These are phyloP conservation scores for Chionomys nivalis DNA, from an alignment of 2,113 vertebrate species.

Conservation along the genomic window DNA sequence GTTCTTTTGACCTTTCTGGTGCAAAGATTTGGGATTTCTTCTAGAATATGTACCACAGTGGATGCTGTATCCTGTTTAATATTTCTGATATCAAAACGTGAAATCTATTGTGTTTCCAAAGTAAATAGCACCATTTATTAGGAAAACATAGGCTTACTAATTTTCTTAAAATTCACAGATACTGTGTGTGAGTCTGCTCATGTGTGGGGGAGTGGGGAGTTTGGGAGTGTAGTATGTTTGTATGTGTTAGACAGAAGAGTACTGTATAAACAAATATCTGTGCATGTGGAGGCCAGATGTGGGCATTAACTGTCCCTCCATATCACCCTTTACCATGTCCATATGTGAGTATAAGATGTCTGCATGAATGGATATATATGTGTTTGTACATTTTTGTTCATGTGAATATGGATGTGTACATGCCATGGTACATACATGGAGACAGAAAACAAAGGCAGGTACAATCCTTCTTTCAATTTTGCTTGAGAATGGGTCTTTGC, in stretches of 20 bases:
- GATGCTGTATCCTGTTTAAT: neutral
- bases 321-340: neutral
- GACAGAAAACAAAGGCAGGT: neutral
- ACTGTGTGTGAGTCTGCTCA: neutral
- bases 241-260: neutral
- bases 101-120: neutral
- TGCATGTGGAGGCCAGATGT: neutral
- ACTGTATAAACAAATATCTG: neutral
- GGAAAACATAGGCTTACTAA: neutral
- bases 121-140: neutral
- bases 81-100: neutral
- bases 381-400: neutral
- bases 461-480: neutral
- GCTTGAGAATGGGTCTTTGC: neutral
- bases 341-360: neutral
- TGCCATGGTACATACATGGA: neutral
- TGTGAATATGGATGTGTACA: neutral
- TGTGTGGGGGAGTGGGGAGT: neutral
- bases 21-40: neutral
- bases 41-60: neutral
- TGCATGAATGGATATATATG: neutral
- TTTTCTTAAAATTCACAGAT: neutral
- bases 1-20: neutral
- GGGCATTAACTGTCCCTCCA: neutral
- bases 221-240: neutral